These are phyloP conservation scores for Acrossocheilus wenchowensis DNA, from an alignment of 2,797 vertebrate species.

Conservation along the genomic window DNA sequence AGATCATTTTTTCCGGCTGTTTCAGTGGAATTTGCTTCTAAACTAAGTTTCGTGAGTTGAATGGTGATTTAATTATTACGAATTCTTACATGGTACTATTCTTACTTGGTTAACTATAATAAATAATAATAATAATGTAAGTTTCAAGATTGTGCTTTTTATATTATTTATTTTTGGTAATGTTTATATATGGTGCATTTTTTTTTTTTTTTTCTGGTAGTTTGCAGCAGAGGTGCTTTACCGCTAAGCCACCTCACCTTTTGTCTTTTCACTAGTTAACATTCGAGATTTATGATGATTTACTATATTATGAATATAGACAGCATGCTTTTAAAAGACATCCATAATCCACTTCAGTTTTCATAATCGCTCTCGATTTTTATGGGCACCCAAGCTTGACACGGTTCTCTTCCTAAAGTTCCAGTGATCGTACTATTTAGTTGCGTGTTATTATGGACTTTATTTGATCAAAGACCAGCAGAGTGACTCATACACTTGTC, in stretches of 20 bases:
- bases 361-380: neutral
- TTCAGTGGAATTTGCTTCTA: neutral
- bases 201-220: neutral
- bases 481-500: conserved; percentile 12
- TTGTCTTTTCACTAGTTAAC: neutral
- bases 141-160: neutral
- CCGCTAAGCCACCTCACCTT: neutral
- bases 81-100: neutral
- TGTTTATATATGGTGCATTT: too few relatives aligned
- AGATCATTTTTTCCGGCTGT: neutral
- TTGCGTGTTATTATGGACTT: neutral
- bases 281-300: neutral
- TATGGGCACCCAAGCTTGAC: neutral
- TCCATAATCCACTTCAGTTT: neutral
- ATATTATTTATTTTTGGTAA: neutral
- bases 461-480: conserved; percentile 1
- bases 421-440: neutral
- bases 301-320: neutral
- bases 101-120: neutral
- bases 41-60: neutral
- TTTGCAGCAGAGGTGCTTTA: neutral
- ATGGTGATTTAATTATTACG: neutral
- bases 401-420: neutral
- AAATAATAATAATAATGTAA: neutral
- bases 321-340: neutral